Evolutionary conservation across 2,888 invertebrate genomes (phyloP).

Genomic region (Mimumesa dahlbomi): DNA sequence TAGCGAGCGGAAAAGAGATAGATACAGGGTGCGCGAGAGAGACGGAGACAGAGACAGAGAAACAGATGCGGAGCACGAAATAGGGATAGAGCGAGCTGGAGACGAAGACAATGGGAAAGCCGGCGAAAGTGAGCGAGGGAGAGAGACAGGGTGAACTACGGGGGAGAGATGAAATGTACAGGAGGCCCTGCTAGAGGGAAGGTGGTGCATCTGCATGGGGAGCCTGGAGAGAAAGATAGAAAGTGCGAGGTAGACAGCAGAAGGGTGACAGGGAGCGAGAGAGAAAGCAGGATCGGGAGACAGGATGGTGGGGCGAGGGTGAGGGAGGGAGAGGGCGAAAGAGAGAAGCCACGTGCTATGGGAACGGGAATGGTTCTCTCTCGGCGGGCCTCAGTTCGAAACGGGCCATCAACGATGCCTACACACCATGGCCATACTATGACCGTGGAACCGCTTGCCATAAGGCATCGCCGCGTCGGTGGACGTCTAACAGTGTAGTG

Average conservation of each 20-base stretch:
- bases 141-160: conserved; percentile 45
- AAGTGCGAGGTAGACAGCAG: conserved; percentile 23
- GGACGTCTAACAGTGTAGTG: conserved; percentile 40
- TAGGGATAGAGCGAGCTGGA: conserved; percentile 9
- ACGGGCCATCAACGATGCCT: conserved; percentile 78
- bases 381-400: conserved; percentile 75
- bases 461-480: conserved; percentile 52
- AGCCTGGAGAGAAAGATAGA: conserved; percentile 38
- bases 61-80: conserved; percentile 30
- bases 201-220: conserved; percentile 51
- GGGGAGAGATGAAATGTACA: conserved; percentile 36
- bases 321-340: conserved; percentile 60
- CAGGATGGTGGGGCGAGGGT: conserved; percentile 48
- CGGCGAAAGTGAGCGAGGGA: conserved; percentile 21
- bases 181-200: conserved; percentile 30
- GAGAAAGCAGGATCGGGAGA: conserved; percentile 43
- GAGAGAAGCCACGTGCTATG: conserved; percentile 78
- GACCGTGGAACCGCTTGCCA: conserved; percentile 62
- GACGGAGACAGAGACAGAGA: conserved; percentile 5
- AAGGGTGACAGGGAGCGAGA: conserved; percentile 11
- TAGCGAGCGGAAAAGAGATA: conserved; percentile 17
- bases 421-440: conserved; percentile 75
- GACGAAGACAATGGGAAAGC: background rate
- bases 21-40: background rate
- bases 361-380: conserved; percentile 75